Base-by-base conservation (phyloP, 2,797 vertebrate species). In the Dallia pectoralis region DNA sequence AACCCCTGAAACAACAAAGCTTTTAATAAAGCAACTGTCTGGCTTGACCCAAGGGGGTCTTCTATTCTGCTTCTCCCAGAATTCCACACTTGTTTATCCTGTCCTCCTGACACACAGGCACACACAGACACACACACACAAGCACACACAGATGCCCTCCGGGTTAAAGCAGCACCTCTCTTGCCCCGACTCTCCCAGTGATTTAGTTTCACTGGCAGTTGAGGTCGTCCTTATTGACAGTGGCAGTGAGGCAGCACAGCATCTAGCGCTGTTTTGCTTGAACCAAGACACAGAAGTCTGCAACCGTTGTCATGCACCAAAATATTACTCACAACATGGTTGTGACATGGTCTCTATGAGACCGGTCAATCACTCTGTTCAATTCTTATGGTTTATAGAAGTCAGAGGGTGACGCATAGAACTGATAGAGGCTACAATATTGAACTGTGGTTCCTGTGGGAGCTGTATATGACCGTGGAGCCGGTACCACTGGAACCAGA, bases 1-100 rank as follows among this genome's bases (percentile, higher is more conserved):
- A 77, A 85, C 88, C 88, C 88, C 91, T 90, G 90, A 91, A 90
- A 92, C 88, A 92, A 92, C 89, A 92, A 88, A 81, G 72, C 85
- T 80, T 87, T 90, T 89, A 91, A 90, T 88, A 88, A 90, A 81
- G 87, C 85, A 83, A 82, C 77, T 71, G 68, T 81, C 87, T 85
- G 89, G 82, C 82, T 82, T 40, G 75, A 84, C 88, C 87, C 88
- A 80, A 82, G 82, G 78, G 88, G 85, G 83, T 18, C 27, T 19
- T 51, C 48, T 51, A 27, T 25, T 25, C 56, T 29, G 29, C 82
- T 75, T 80, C 85, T 85, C 75, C 87, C 76, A 81, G 78, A 82
- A 91, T 87, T 89, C 88, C 88, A 78, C 86, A 81, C 84, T 88
- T 89, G 87, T 89, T 87, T 89, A 85, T 90, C 68, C 79, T 81